Evolutionary conservation across 1,140 invertebrate species (phyloP), one percentile per base, ranked within the genome.

Genomic region (Pentalonia nigronervosa): DNA sequence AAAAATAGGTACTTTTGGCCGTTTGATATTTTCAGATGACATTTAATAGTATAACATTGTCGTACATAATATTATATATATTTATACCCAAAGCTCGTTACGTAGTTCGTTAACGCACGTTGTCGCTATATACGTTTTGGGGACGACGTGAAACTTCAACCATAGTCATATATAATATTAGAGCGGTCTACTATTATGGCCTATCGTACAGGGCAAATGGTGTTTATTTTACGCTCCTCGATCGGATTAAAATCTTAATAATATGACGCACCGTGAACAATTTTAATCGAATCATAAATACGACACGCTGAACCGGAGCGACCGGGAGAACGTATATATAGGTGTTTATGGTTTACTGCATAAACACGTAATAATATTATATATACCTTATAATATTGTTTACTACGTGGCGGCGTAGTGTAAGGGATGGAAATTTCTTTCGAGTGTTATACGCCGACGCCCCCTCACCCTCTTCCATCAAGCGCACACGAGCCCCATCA

Each of bases 251-350:
- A 60, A 90, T 90, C 89, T 60, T 60, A 90, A 60, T 60, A 90
- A 60, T 67, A 76, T n/a, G 89, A 90, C 6, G 25, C 17, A 17
- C 21, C 34, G 89, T 20, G 53, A 90, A 90, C n/a, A 45, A n/a
- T 90, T 90, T 90, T 90, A 90, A 90, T 90, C 89, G 89, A 90
- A 67, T 45, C 89, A 45, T 90, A 90, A 90, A 90, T 34, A 89
- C 34, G 20, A 67, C 21, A 89, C 48, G 7, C 50, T 50, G 48
- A 88, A 34, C 86, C 41, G 41, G 47, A 9, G 14, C 21, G 83
- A 47, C 17, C 60, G 60, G 41, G 41, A n/a, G 6, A n/a, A n/a
- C n/a, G 30, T 17, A 76, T 41, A 30, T 17, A 76, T 76, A 76
- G 76, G 34, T 83, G 76, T 83, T 83, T 83, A 36, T 83, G n/a